Evolutionary conservation across 2,797 vertebrate species (phyloP), one percentile per base, ranked within the genome.

Genomic region (Sparidentex hasta): DNA sequence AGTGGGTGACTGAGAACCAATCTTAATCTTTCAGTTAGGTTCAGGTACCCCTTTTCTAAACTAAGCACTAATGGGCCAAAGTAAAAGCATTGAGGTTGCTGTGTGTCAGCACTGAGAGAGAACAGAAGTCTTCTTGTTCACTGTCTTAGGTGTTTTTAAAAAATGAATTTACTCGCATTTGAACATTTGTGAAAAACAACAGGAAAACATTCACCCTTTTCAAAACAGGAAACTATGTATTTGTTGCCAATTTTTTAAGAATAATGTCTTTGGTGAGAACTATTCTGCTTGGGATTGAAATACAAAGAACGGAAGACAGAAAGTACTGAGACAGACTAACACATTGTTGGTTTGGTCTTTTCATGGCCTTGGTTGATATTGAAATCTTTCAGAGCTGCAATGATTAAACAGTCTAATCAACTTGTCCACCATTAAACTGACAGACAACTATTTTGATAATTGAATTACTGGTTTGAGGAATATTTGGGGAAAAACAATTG

Each of bases 11-110:
- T 66, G 59, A 57, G 43, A 29, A 64, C 58, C 51, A 65, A 76
- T 21, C 23, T 59, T 54, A 56, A 74, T 65, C 48, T 50, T 58
- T 55, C 71, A 71, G 21, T 46, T 38, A 56, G 63, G 61, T 55
- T 83, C 27, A 46, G 54, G 21, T 63, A 43, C 48, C 29, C 11
- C 12, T 64, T 74, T 71, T 38, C 65, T 33, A 41, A 27, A 57
- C 38, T 38, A 38, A 70, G 41, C 23, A 33, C 63, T 50, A 51
- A 62, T 55, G 47, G 27, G 43, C 46, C 14, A 54, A 21, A 41
- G 29, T 21, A 12, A 65, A 66, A 29, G 27, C 11, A 14, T 0
- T 23, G 2, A 63, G 1, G 12, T 3, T 47, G 62, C 57, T 58
- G 48, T 50, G 52, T 56, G 64, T 41, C 23, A n/a, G 23, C 14